These are phyloP conservation scores for Coremacera marginata DNA, from an alignment of 2,888 invertebrate genomes.

Conservation along the genomic window DNA sequence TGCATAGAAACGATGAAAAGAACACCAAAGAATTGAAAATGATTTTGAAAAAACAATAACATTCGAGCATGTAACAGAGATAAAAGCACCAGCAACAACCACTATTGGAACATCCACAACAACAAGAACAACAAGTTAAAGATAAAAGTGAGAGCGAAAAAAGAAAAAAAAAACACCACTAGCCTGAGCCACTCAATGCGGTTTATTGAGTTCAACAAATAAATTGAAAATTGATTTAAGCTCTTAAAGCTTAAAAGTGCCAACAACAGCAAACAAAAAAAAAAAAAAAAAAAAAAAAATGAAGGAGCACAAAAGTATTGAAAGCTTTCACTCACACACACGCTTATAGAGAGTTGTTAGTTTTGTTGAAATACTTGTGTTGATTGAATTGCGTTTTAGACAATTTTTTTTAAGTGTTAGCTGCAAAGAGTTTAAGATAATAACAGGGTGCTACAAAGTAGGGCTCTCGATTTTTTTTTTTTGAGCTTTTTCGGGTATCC, in stretches of 20 bases:
- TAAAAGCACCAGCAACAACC: not conserved
- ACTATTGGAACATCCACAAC: not conserved
- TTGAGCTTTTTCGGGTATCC: no score
- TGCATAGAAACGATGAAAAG: not conserved
- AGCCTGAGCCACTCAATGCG: not conserved
- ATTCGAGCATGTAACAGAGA: not conserved
- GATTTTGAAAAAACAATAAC: not conserved
- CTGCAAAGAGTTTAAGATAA: no score
- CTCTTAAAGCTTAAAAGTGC: not conserved
- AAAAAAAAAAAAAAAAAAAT: not conserved
- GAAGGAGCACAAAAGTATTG: not conserved
- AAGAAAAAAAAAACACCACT: no score
- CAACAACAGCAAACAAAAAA: no score
- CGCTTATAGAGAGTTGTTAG: not conserved
- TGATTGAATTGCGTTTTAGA: constrained; percentile 1
- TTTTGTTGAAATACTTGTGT: not conserved
- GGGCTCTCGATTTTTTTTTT: no score
- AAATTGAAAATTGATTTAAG: constrained; percentile 8
- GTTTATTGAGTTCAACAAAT: constrained; percentile 7
- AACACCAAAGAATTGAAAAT: constrained; percentile 3
- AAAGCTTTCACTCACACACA: not conserved
- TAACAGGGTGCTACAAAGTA: no score
- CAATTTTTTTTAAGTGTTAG: not conserved
- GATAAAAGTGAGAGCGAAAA: not conserved
- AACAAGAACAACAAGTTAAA: not conserved